Evolutionary conservation across 2,797 vertebrate genomes (phyloP).

Genomic region (Coluber constrictor): DNA sequence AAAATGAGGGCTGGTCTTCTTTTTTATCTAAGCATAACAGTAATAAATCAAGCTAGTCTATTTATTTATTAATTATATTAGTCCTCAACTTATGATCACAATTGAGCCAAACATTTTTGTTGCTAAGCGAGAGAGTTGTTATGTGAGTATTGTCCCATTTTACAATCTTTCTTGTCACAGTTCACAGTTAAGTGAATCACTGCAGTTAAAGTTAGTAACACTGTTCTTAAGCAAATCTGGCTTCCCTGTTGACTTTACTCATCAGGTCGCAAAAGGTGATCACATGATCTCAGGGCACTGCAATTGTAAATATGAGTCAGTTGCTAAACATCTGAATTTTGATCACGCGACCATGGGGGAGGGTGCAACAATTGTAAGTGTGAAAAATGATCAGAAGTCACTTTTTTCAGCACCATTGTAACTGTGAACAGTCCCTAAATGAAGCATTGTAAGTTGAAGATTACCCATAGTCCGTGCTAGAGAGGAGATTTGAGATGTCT

Average conservation of each 20-base stretch:
- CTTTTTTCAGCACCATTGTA: background rate
- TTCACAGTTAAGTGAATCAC: background rate
- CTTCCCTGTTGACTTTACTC: background rate
- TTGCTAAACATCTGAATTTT: background rate
- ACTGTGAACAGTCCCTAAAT: background rate
- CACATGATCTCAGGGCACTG: background rate
- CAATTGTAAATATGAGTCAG: background rate
- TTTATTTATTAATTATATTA: background rate
- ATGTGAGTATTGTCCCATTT: background rate
- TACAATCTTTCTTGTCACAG: background rate
- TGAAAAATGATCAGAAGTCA: background rate
- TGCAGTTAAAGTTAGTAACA: background rate
- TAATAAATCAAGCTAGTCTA: background rate
- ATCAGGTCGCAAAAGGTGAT: background rate
- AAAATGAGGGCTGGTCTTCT: background rate
- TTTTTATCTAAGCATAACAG: background rate
- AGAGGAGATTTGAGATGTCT: background rate
- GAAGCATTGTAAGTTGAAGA: background rate
- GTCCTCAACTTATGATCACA: background rate
- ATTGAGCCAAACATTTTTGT: background rate
- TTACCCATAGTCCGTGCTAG: background rate
- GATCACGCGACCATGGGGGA: background rate
- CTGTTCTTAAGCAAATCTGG: background rate
- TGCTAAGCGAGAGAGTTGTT: background rate
- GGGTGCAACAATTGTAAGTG: background rate